A percentile compares a stretch with the other conserved stretches of the same genome.
These are phyloP conservation scores for Peucedramus taeniatus DNA, from an alignment of 2,113 vertebrate species.

Conservation along the genomic window DNA sequence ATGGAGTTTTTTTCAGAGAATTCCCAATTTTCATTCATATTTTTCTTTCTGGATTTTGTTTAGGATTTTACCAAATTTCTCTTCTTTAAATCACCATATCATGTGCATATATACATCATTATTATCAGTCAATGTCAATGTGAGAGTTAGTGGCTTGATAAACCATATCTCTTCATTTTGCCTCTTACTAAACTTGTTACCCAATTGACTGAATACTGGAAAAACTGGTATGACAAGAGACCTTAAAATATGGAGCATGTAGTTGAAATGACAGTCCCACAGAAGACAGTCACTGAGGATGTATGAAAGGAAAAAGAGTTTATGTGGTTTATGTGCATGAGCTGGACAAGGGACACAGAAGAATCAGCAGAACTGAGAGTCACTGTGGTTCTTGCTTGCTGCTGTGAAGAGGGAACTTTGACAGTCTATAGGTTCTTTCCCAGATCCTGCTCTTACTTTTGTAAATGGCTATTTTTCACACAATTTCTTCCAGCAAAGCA, in stretches of 20 bases:
- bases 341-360: background rate
- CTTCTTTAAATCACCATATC: background rate
- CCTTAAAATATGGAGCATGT: background rate
- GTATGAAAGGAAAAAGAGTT: background rate
- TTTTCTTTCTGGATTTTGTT: background rate
- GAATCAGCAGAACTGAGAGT: background rate
- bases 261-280: background rate
- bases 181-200: background rate
- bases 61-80: background rate
- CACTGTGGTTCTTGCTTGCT: background rate
- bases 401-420: background rate
- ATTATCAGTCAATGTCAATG: slow-evolving; percentile 11
- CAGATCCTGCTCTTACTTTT: background rate
- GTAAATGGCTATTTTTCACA: background rate
- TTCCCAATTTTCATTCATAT: background rate
- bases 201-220: background rate
- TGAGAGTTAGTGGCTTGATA: background rate
- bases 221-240: slow-evolving; percentile 5
- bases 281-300: background rate
- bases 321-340: background rate
- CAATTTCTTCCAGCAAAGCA: background rate
- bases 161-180: background rate
- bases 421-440: background rate
- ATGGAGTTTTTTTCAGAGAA: background rate
- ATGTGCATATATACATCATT: background rate